phyloP scores from a whole-genome alignment of 2,888 invertebrate species.

The Mythimna ferrago region DNA sequence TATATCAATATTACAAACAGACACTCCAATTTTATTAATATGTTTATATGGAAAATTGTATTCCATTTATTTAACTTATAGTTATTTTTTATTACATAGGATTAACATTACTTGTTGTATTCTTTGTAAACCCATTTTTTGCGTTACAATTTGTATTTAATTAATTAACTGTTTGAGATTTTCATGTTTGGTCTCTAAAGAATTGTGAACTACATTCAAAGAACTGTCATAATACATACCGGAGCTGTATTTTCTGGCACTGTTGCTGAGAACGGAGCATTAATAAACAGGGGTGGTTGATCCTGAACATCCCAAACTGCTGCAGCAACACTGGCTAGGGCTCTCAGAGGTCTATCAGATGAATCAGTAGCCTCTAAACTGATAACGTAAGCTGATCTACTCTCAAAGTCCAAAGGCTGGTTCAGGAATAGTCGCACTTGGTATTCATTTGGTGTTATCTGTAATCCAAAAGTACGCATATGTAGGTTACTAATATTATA shows the following conservation, averaged over 20 bases:
- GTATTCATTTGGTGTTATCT: slow-evolving; percentile 93
- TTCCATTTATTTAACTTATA: neutral
- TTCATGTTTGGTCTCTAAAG: neutral
- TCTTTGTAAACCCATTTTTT: too few species aligned
- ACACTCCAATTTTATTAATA: too few species aligned
- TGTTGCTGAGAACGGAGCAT: slow-evolving; percentile 95
- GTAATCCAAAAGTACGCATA: slow-evolving; percentile 53
- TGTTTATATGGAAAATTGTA: neutral
- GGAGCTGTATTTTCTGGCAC: slow-evolving; percentile 94
- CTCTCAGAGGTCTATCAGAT: slow-evolving; percentile 91
- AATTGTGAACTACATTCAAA: neutral
- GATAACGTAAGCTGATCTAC: slow-evolving; percentile 93
- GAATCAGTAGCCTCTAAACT: slow-evolving; percentile 92
- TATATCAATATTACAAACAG: too few species aligned
- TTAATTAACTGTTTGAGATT: neutral
- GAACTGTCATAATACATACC: slow-evolving; percentile 75
- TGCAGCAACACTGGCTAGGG: slow-evolving; percentile 94
- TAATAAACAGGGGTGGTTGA: slow-evolving; percentile 95
- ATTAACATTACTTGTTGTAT: too few species aligned
- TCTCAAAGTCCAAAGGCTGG: slow-evolving; percentile 94
- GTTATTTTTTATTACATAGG: too few species aligned
- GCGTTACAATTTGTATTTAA: neutral
- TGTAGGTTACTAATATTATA: neutral
- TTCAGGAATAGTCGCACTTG: slow-evolving; percentile 92
- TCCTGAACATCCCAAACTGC: slow-evolving; percentile 95